Percentiles rank a stretch among this genome's conserved stretches.
Evolutionary conservation across 1,140 invertebrate species (phyloP).

Genomic region (Trichogramma pretiosum): DNA sequence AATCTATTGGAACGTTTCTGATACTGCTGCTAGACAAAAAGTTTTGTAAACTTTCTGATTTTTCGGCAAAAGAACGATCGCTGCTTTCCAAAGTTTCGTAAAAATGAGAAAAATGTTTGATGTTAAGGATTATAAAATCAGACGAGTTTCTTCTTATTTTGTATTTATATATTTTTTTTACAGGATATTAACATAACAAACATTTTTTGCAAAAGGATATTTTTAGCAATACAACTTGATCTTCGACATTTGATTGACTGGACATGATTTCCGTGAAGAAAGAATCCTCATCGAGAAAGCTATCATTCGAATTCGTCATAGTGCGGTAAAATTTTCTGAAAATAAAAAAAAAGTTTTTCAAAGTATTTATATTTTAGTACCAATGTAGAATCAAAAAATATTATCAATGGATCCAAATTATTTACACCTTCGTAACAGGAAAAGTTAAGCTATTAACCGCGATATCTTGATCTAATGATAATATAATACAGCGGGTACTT

Average conservation of each 20-base stretch:
- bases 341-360: slow-evolving; percentile 7
- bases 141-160: neutral
- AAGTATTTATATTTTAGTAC: too few relatives aligned
- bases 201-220: slow-evolving; percentile 26
- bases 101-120: slow-evolving; percentile 2
- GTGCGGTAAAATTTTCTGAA: neutral
- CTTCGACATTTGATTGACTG: slow-evolving; percentile 9
- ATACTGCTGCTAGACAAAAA: slow-evolving; percentile 8
- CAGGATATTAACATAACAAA: neutral
- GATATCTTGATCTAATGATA: too few relatives aligned
- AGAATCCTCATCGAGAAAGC: slow-evolving; percentile 4
- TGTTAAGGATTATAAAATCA: slow-evolving; percentile 21
- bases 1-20: slow-evolving; percentile 1
- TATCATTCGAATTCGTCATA: neutral
- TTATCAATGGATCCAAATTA: too few relatives aligned
- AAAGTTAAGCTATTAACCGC: slow-evolving; percentile 13
- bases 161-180: neutral
- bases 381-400: too few relatives aligned
- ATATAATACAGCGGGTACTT: too few relatives aligned
- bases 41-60: slow-evolving; percentile 3
- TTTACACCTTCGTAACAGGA: too few relatives aligned
- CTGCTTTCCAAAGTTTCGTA: slow-evolving; percentile 26
- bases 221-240: slow-evolving; percentile 19
- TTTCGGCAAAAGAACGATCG: neutral
- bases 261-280: slow-evolving; percentile 12